phyloP scores from a whole-genome alignment of 30 jellyfish, hydroid and myxozoan genomes.

The Nemopilema nomurai region DNA sequence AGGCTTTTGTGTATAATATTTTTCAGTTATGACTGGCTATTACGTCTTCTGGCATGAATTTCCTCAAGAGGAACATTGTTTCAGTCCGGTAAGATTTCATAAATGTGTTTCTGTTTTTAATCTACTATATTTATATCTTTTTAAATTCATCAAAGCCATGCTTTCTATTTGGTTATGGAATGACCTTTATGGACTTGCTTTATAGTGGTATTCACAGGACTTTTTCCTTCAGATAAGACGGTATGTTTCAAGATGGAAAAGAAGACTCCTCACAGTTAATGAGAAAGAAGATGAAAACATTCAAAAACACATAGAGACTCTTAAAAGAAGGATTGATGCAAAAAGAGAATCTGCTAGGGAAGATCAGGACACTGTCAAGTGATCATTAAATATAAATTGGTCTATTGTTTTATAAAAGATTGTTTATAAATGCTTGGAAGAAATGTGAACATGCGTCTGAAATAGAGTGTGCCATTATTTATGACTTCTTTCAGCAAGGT shows the following conservation, averaged over 20 bases:
- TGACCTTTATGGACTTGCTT: too few species aligned
- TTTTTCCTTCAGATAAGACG: constrained; percentile 47
- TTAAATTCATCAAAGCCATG: too few species aligned
- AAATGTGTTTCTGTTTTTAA: background rate
- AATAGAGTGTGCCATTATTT: too few species aligned
- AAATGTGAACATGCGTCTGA: too few species aligned
- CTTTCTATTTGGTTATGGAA: too few species aligned
- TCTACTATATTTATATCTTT: too few species aligned
- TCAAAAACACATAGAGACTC: constrained; percentile 36
- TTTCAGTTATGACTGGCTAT: constrained; percentile 38
- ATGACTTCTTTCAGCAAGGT: too few species aligned
- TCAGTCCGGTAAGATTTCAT: constrained; percentile 36
- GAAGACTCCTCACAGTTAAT: constrained; percentile 31
- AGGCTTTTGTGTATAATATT: background rate
- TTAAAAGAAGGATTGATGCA: constrained; percentile 32
- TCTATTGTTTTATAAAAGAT: background rate
- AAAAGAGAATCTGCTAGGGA: constrained; percentile 4
- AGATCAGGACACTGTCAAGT: background rate
- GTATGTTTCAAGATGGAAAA: constrained; percentile 11
- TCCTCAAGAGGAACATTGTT: constrained; percentile 54
- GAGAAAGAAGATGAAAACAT: constrained; percentile 36
- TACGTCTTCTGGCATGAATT: constrained; percentile 47
- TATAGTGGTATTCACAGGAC: background rate
- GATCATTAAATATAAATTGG: background rate
- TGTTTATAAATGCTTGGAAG: background rate